phyloP scores from a whole-genome alignment of 2,113 vertebrate species.

The Pyxicephalus adspersus region DNA sequence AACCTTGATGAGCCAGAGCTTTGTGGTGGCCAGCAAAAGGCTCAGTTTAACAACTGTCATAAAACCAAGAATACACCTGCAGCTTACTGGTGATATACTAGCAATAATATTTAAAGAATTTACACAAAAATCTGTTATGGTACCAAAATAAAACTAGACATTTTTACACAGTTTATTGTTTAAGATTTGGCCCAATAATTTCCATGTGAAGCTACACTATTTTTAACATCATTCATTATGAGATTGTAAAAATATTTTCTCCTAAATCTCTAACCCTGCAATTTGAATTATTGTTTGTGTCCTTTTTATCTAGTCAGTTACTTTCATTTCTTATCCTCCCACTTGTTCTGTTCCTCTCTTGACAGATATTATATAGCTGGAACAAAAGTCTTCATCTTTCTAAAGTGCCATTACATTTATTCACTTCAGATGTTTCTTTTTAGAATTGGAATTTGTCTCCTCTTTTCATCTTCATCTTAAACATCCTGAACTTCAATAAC shows the following conservation, averaged over 20 bases:
- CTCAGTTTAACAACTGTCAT: too few relatives aligned
- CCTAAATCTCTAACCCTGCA: constrained; percentile 17
- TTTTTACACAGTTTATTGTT: neutral
- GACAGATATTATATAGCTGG: constrained; percentile 40
- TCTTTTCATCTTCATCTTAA: constrained; percentile 17
- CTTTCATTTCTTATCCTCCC: constrained; percentile 30
- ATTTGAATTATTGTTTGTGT: constrained; percentile 31
- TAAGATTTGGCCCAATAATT: neutral
- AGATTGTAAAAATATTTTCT: constrained; percentile 32
- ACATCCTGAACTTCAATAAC: constrained; percentile 15
- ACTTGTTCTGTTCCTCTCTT: constrained; percentile 38
- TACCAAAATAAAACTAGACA: too few relatives aligned
- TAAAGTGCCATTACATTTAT: constrained; percentile 10
- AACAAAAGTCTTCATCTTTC: constrained; percentile 43
- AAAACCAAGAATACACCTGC: too few relatives aligned
- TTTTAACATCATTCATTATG: neutral
- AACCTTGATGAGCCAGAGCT: too few relatives aligned
- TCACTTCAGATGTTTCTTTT: constrained; percentile 27
- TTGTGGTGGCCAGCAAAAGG: too few relatives aligned
- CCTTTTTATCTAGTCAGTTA: constrained; percentile 26
- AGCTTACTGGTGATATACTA: too few relatives aligned
- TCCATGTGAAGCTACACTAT: too few relatives aligned
- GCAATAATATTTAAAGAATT: too few relatives aligned
- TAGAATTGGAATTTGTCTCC: constrained; percentile 3
- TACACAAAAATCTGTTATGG: too few relatives aligned